Base-by-base conservation (phyloP, 2,797 vertebrate species). In the Limnodromus scolopaceus region DNA sequence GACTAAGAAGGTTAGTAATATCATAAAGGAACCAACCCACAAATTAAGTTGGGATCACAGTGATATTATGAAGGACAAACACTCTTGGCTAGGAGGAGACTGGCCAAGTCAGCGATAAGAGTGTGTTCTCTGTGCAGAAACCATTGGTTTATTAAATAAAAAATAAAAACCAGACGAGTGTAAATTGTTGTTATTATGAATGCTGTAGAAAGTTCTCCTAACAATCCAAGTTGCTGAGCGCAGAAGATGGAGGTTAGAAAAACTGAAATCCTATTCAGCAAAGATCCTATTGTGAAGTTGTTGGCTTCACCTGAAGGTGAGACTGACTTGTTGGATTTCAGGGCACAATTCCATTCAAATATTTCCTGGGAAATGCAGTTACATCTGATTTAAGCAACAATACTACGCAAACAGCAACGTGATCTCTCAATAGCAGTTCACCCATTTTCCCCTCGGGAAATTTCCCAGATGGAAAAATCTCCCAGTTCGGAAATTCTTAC, bases 401-500 rank as follows among this genome's bases (percentile, higher is more conserved):
- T 28, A 11, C 34, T 4, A 74, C 3, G 5, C 38, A 64, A 90
- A 65, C 43, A 88, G 45, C 81, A 27, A 22, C 2, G 36, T n/a
- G 19, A 70, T 39, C 55, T 84, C 60, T 83, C 51, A 76, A 5
- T 7, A 71, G 68, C 55, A n/a, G 34, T 43, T 43, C 7, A 66
- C 22, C 43, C 54, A 41, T 46, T 60, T 81, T 39, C 46, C 10
- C 45, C 16, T 8, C 2, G 2, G 30, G 60, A 76, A 60, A 24
- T 61, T 24, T 15, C 16, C 63, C 74, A 36, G 16, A 17, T 74
- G 30, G 25, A 51, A 64, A 77, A n/a, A 12, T 57, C 20, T 10
- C 15, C 63, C 71, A 49, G 22, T 22, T 85, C 27, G 30, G 51
- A 68, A 82, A 87, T 22, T 61, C 98, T 98, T 98, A 99, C 99